Evolutionary conservation across 2,797 vertebrate species (phyloP).

Genomic region (Lepidocolaptes lacrymiger): DNA sequence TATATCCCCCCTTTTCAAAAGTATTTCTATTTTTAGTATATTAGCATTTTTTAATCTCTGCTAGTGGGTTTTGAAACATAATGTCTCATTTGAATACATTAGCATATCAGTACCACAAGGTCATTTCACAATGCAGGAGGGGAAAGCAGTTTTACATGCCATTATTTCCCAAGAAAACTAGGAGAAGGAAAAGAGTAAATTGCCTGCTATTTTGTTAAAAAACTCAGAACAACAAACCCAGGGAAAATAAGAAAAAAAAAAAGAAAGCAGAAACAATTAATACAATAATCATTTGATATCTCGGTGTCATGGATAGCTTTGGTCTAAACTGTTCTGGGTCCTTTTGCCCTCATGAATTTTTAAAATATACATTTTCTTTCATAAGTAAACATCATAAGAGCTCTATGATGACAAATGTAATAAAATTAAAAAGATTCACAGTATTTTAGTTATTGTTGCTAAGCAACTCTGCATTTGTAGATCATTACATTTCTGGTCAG

Average conservation of each 20-base stretch:
- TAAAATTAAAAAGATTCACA: not conserved
- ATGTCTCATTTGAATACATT: slow-evolving; percentile 68
- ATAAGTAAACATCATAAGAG: not conserved
- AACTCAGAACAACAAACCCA: not conserved
- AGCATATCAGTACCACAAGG: slow-evolving; percentile 55
- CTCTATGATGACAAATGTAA: not conserved
- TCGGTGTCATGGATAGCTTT: not conserved
- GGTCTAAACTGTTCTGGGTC: not conserved
- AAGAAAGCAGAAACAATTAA: not conserved
- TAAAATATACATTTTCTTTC: not conserved
- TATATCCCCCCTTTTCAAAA: not conserved
- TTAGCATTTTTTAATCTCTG: slow-evolving; percentile 47
- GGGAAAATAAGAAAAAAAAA: not conserved
- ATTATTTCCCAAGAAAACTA: slow-evolving; percentile 13
- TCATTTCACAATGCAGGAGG: slow-evolving; percentile 35
- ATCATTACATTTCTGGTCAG: not conserved
- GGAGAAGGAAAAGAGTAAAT: not conserved
- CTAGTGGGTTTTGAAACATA: slow-evolving; percentile 49
- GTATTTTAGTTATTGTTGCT: slow-evolving; percentile 8
- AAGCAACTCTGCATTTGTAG: not conserved
- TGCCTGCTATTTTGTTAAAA: not conserved
- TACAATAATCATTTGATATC: not conserved
- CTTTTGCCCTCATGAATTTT: not conserved
- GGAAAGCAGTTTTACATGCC: slow-evolving; percentile 22
- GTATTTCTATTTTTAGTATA: slow-evolving; percentile 53